phyloP scores from a whole-genome alignment of 2,797 vertebrate species.

The Melanotaenia trifasciata region DNA sequence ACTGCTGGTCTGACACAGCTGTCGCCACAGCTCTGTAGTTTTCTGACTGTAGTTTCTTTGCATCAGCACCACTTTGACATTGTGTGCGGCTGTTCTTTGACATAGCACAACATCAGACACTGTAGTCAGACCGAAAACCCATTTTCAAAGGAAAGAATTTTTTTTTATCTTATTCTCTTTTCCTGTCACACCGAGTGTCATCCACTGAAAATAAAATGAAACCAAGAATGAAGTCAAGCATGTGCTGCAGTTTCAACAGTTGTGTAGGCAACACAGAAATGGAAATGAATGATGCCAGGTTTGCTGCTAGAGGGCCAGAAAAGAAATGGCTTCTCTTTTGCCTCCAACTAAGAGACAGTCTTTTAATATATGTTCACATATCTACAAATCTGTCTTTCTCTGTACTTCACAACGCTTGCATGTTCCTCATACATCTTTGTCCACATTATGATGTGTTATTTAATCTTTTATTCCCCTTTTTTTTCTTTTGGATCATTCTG shows the following conservation, averaged over 20 bases:
- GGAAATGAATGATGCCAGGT: slow-evolving; percentile 88
- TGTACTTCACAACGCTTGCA: slow-evolving; percentile 22
- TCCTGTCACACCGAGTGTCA: slow-evolving; percentile 55
- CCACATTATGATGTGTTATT: slow-evolving; percentile 21
- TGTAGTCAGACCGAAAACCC: slow-evolving; percentile 43
- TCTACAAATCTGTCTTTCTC: slow-evolving; percentile 57
- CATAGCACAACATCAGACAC: slow-evolving; percentile 31
- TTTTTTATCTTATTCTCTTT: slow-evolving; percentile 46
- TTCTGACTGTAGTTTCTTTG: slow-evolving; percentile 16
- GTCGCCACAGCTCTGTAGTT: slow-evolving; percentile 14
- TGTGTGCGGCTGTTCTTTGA: slow-evolving; percentile 24
- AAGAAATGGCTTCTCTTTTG: slow-evolving; percentile 85
- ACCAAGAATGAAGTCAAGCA: slow-evolving; percentile 73
- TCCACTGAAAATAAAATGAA: slow-evolving; percentile 81
- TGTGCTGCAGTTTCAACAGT: slow-evolving; percentile 87
- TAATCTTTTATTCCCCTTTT: neutral
- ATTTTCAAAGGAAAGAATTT: slow-evolving; percentile 59
- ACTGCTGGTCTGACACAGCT: neutral
- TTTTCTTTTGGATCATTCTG: neutral
- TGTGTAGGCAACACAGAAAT: slow-evolving; percentile 86
- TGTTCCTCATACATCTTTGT: slow-evolving; percentile 18
- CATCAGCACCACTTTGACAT: slow-evolving; percentile 7
- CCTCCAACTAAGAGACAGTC: slow-evolving; percentile 71
- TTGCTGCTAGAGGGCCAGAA: slow-evolving; percentile 85
- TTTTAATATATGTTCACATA: slow-evolving; percentile 40